These are phyloP conservation scores for Saiga tatarica DNA, from an alignment of 2,113 vertebrate genomes.

Conservation along the genomic window DNA sequence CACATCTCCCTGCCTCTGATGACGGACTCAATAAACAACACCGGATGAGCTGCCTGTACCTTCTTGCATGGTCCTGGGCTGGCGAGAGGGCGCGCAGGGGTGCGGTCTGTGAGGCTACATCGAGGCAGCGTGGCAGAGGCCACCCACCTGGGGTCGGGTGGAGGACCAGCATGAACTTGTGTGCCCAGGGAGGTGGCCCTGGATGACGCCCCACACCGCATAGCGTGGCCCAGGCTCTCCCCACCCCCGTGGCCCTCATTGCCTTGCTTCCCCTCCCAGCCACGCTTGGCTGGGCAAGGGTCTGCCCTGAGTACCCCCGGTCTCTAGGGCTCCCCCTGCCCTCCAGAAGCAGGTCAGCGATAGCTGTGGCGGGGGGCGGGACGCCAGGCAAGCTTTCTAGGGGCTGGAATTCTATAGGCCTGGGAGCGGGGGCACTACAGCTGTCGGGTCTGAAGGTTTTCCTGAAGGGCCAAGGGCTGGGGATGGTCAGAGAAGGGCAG, in stretches of 20 bases:
- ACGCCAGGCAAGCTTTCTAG: not conserved
- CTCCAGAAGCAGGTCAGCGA: not conserved
- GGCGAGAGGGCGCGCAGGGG: no score
- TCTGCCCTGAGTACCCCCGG: not conserved
- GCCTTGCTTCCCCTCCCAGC: no score
- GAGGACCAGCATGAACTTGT: not conserved
- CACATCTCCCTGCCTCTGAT: not conserved
- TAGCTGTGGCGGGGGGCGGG: not conserved
- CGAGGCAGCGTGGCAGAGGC: rapidly evolving
- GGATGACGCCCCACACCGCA: no score
- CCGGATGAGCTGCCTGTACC: not conserved
- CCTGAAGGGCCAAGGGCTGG: not conserved
- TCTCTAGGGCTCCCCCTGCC: not conserved
- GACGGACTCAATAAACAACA: constrained; percentile 56
- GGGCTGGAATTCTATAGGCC: not conserved
- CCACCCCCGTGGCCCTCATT: not conserved
- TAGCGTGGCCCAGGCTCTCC: not conserved
- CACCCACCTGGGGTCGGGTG: not conserved
- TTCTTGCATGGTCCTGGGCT: not conserved
- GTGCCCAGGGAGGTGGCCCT: not conserved
- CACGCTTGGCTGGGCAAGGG: not conserved
- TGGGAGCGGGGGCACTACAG: rapidly evolving
- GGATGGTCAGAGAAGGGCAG: not conserved
- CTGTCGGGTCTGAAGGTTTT: not conserved
- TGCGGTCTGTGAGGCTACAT: not conserved